Evolutionary conservation across 1,140 invertebrate species (phyloP).

Genomic region (Frieseomelitta varia): DNA sequence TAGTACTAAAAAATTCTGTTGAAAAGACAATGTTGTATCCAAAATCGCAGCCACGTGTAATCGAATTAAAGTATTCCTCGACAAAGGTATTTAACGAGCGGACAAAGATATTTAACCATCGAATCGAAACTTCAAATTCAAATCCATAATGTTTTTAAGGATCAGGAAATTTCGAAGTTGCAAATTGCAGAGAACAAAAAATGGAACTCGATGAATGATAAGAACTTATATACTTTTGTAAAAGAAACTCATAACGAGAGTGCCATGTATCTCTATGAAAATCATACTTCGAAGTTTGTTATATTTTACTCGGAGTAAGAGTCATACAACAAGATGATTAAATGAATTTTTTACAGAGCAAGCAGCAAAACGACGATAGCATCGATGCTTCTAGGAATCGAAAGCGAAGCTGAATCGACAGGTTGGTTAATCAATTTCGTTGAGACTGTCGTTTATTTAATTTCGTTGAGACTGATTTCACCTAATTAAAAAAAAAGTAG

Average conservation of each 20-base stretch:
- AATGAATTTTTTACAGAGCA: constrained; percentile 60
- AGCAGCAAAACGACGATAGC: constrained; percentile 57
- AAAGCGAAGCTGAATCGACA: constrained; percentile 31
- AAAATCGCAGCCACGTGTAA: constrained; percentile 5
- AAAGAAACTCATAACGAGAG: constrained; percentile 18
- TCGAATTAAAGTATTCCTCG: constrained; percentile 15
- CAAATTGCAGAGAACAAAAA: not conserved
- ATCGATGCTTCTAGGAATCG: constrained; percentile 46
- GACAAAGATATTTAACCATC: not conserved
- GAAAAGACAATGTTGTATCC: constrained; percentile 12
- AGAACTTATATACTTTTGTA: not conserved
- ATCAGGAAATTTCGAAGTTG: not conserved
- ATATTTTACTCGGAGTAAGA: constrained; percentile 8
- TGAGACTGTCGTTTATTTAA: not conserved
- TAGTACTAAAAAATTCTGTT: not conserved
- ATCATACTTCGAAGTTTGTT: constrained; percentile 63
- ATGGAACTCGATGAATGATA: not conserved
- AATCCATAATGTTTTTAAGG: constrained; percentile 33
- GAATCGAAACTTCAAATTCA: not conserved
- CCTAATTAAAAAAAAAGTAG: not conserved
- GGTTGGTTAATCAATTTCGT: constrained; percentile 23
- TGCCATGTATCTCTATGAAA: constrained; percentile 53
- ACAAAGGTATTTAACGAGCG: constrained; percentile 37
- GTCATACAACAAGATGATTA: not conserved
- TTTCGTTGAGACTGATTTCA: not conserved